These are phyloP conservation scores for Drosophila sulfurigaster DNA, from an alignment of 1,140 invertebrate genomes.

Conservation along the genomic window DNA sequence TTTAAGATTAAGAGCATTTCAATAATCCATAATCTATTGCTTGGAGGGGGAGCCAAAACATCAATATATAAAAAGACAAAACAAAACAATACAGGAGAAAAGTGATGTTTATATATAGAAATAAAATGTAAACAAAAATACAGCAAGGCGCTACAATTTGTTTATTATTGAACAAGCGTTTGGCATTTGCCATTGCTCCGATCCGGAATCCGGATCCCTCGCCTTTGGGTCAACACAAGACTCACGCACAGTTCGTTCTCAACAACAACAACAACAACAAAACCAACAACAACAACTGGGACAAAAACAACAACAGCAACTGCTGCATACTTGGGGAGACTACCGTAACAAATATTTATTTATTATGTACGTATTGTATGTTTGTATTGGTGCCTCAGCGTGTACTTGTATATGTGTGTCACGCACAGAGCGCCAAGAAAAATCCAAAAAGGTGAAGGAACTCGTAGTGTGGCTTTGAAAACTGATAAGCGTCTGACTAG, in stretches of 20 bases:
- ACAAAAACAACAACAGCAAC: constrained; percentile 15
- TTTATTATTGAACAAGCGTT: constrained; percentile 44
- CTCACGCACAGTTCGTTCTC: constrained; percentile 26
- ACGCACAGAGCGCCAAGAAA: constrained; percentile 23
- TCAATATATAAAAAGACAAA: neutral
- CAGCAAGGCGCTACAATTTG: constrained; percentile 34
- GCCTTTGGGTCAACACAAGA: constrained; percentile 35
- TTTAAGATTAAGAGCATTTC: constrained; percentile 4
- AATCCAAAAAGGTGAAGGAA: constrained; percentile 46
- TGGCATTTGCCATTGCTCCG: constrained; percentile 45
- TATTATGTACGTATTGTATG: constrained; percentile 3
- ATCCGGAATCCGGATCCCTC: constrained; percentile 5
- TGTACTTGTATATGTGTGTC: constrained; percentile 49
- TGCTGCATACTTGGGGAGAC: constrained; percentile 13
- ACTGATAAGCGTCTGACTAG: constrained; percentile 37
- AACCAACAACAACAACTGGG: neutral
- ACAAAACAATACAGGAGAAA: constrained; percentile 8
- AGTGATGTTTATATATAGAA: constrained; percentile 18
- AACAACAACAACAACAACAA: constrained; percentile 14
- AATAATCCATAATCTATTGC: constrained; percentile 23
- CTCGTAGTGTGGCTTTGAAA: constrained; percentile 25
- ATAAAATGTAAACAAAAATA: constrained; percentile 49
- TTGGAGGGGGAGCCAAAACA: neutral
- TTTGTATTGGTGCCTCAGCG: neutral
- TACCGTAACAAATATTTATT: constrained; percentile 52